These are phyloP conservation scores for Meganola albula DNA, from an alignment of 2,888 invertebrate species.

Conservation along the genomic window DNA sequence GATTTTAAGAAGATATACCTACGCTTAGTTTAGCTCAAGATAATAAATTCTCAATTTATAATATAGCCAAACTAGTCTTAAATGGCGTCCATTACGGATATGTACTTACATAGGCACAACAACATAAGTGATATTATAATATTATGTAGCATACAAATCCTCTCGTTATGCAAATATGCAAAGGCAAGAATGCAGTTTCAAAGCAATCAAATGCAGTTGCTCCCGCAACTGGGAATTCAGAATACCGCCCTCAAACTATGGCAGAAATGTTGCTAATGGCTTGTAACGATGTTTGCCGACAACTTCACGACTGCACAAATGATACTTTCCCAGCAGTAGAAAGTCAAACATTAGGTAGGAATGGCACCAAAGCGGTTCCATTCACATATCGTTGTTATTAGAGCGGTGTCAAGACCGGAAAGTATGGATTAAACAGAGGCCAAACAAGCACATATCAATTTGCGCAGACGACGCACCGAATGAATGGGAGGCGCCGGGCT, in stretches of 20 bases:
- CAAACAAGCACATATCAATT: conserved; percentile 50
- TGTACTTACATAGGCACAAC: conserved; percentile 16
- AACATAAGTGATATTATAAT: conserved; percentile 22
- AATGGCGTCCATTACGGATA: no score
- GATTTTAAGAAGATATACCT: no score
- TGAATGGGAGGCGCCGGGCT: conserved; percentile 52
- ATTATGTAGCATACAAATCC: conserved; percentile 30
- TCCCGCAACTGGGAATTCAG: conserved; percentile 26
- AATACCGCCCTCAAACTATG: conserved; percentile 41
- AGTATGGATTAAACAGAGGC: conserved; percentile 56
- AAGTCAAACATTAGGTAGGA: conserved; percentile 65
- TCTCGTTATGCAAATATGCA: conserved; percentile 41
- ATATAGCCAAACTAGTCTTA: no score
- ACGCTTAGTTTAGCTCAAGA: no score
- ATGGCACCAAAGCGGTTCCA: conserved; percentile 48
- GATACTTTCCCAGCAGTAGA: conserved; percentile 69
- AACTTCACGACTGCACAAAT: conserved; percentile 49
- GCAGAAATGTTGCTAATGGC: conserved; percentile 56
- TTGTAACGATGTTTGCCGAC: conserved; percentile 50
- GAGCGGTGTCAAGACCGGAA: conserved; percentile 58
- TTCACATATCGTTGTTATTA: conserved; percentile 61
- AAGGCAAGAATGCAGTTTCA: conserved; percentile 33
- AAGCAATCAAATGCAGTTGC: conserved; percentile 30
- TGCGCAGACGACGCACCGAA: conserved; percentile 37
- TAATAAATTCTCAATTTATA: no score